These are phyloP conservation scores for Actenoides lindsayi DNA, from an alignment of 2,113 vertebrate genomes.

Conservation along the genomic window DNA sequence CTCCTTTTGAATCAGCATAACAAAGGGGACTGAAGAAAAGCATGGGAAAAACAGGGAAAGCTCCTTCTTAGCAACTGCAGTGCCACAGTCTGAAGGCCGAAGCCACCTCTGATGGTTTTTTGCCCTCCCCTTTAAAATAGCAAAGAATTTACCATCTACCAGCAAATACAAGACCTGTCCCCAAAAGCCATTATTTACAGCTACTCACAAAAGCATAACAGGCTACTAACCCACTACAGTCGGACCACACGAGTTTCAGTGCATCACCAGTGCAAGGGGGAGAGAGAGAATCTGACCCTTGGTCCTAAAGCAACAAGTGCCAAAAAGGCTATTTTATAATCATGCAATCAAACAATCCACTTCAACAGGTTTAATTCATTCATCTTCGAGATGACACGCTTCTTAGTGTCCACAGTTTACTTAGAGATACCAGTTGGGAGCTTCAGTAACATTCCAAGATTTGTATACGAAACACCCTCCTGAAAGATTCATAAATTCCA, in stretches of 20 bases:
- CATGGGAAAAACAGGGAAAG: neutral
- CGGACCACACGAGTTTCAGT: neutral
- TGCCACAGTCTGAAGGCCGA: neutral
- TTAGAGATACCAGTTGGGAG: neutral
- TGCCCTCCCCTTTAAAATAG: neutral
- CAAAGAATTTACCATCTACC: neutral
- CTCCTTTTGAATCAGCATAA: neutral
- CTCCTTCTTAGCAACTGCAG: neutral
- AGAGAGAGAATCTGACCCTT: conserved; percentile 21
- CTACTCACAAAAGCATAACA: neutral
- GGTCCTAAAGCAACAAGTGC: neutral
- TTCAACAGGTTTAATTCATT: neutral
- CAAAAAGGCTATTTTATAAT: conserved; percentile 1
- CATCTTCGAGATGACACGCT: neutral
- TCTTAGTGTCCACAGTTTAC: neutral
- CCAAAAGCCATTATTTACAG: neutral
- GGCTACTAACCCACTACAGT: neutral
- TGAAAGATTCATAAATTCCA: conserved; percentile 49
- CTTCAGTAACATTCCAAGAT: neutral
- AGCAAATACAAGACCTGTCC: neutral
- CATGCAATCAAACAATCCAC: neutral
- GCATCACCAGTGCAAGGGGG: neutral
- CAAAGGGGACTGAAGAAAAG: neutral
- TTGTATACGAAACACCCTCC: conserved; percentile 48
- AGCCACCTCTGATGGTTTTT: neutral